Percentiles rank a stretch among this genome's conserved stretches.
Conservation (phyloP, 2,888 invertebrate genomes). For the Idaea straminata region DNA sequence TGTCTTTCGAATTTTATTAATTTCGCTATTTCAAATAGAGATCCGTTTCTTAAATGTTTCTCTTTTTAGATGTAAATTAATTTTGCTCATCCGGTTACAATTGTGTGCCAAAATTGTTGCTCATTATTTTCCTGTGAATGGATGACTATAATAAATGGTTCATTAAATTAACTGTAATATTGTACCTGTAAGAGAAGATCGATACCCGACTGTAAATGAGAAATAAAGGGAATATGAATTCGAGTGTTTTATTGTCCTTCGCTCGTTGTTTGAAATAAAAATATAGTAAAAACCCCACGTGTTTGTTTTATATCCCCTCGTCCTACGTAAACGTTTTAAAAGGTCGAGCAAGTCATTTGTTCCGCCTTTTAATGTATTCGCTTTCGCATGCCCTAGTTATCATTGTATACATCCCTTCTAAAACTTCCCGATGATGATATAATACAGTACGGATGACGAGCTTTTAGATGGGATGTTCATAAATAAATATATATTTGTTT, state of each 20-base stretch:
- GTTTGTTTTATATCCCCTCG: slow-evolving; percentile 12
- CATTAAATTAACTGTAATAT: neutral
- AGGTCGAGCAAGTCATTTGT: slow-evolving; percentile 6
- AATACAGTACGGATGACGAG: neutral
- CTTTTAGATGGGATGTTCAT: neutral
- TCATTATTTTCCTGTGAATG: neutral
- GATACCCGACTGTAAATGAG: neutral
- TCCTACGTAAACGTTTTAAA: neutral
- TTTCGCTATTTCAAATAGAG: neutral
- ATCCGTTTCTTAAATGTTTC: neutral
- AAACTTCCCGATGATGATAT: neutral
- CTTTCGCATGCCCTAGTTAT: neutral
- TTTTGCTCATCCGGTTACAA: neutral
- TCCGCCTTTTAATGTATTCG: slow-evolving; percentile 15
- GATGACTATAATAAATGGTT: neutral
- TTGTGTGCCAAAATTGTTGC: neutral
- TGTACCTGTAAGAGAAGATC: neutral
- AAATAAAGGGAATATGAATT: slow-evolving; percentile 20
- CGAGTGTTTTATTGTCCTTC: slow-evolving; percentile 24
- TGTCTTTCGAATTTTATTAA: neutral
- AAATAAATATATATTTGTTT: slow-evolving; percentile 5
- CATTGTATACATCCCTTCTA: neutral
- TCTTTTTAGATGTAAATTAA: neutral
- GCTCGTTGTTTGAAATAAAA: neutral
- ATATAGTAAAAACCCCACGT: slow-evolving; percentile 17